Base-by-base conservation (phyloP, 1,140 invertebrate genomes). In the Dufourea novaeangliae region DNA sequence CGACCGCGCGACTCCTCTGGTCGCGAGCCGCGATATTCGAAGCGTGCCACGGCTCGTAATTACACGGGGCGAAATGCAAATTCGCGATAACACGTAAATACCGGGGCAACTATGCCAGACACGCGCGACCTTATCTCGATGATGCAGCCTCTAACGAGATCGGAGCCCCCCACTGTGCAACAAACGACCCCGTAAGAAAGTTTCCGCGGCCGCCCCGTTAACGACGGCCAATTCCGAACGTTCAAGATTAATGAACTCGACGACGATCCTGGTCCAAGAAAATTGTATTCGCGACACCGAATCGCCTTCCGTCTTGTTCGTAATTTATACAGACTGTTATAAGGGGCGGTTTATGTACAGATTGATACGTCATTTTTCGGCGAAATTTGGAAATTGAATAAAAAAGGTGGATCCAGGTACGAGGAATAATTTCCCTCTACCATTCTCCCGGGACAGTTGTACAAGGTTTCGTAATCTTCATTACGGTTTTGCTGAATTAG, bases 181-280 rank as follows among this genome's bases (percentile, higher is more conserved):
- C 62, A 69, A 50, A 62, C 39, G 44, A 20, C 41, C 50, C n/a
- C 25, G n/a, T 41, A 44, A 61, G 56, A 22, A 70, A 66, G 17
- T 80, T 80, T 69, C 72, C 41, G 46, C 54, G 20, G 22, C 20
- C 25, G 63, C n/a, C n/a, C n/a, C n/a, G 25, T 37, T 77, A 25
- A 54, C 64, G 50, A 79, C 56, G 29, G 14, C 32, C 59, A 61
- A 69, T 82, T 17, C 54, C 41, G 4, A 25, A 8, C 1, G 63
- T 14, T 67, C 67, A 71, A 83, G 80, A 83, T 84, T 84, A 72
- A 84, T 75, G 82, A 83, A 71, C 25, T 70, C 63, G 34, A 14
- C 46, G 3, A 54, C 11, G 39, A 54, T 17, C 66, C 7, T 17
- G 39, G 50, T 67, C 66, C 17, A 14, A 39, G 67, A 52, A 77